A percentile compares a stretch with the other conserved stretches of the same genome.
Evolutionary conservation across 2,888 invertebrate species (phyloP).

Genomic region (Dicyrtoma fusca): DNA sequence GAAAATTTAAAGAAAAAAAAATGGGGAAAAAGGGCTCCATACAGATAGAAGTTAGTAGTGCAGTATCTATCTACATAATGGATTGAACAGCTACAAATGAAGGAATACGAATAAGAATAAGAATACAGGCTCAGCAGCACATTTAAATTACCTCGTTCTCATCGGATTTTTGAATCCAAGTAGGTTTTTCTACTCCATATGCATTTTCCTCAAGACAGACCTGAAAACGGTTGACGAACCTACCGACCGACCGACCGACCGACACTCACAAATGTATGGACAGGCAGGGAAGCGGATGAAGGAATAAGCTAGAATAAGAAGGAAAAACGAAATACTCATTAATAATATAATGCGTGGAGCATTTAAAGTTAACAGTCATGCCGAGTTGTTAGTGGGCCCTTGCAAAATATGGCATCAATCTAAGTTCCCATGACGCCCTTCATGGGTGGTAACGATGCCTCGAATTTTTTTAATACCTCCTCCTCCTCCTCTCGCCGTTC

Average conservation of each 20-base stretch:
- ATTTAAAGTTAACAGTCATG: constrained; percentile 36
- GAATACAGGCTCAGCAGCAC: not conserved
- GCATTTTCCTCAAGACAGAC: too few relatives aligned
- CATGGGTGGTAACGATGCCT: constrained; percentile 45
- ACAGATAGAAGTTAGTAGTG: not conserved
- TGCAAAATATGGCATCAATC: constrained; percentile 36
- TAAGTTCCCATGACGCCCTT: constrained; percentile 44
- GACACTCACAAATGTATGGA: not conserved
- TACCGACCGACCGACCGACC: not conserved
- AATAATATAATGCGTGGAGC: constrained; percentile 32
- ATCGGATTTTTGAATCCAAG: too few relatives aligned
- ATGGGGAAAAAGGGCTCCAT: not conserved
- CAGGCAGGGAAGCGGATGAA: not conserved
- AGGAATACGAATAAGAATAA: not conserved
- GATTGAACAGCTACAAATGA: not conserved
- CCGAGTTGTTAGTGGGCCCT: constrained; percentile 25
- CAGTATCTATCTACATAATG: not conserved
- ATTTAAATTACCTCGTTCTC: too few relatives aligned
- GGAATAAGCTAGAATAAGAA: not conserved
- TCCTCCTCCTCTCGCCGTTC: not conserved
- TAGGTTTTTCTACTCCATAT: not conserved
- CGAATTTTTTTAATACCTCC: constrained; percentile 19
- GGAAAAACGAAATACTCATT: constrained; percentile 21
- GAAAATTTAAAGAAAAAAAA: too few relatives aligned
- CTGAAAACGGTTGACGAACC: not conserved